phyloP scores from a whole-genome alignment of 2,888 invertebrate species.

The Dicyrtomina minuta region DNA sequence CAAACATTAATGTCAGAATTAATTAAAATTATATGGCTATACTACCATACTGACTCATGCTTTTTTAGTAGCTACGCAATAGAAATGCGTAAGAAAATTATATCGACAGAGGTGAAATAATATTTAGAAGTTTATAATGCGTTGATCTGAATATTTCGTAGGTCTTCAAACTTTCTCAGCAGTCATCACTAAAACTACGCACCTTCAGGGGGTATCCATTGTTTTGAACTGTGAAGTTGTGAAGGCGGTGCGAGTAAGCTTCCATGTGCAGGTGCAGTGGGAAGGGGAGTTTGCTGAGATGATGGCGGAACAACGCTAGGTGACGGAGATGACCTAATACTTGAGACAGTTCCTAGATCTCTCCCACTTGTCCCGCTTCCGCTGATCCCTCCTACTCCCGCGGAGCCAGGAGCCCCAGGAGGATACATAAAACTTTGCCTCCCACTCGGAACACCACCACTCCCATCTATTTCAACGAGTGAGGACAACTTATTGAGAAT shows the following conservation, averaged over 20 bases:
- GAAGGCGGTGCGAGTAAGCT: slow-evolving; percentile 65
- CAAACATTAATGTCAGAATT: too few species aligned
- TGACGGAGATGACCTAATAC: slow-evolving; percentile 45
- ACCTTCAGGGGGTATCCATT: slow-evolving; percentile 53
- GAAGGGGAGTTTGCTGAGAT: slow-evolving; percentile 59
- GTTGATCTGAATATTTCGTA: background rate
- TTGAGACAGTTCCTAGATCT: slow-evolving; percentile 39
- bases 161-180: too few species aligned
- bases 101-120: too few species aligned
- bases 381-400: slow-evolving; percentile 53
- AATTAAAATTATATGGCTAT: too few species aligned
- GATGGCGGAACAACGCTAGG: slow-evolving; percentile 36
- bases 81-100: too few species aligned
- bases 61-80: too few species aligned
- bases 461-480: slow-evolving; percentile 31
- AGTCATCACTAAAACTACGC: background rate
- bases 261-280: slow-evolving; percentile 51
- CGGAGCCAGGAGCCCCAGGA: slow-evolving; percentile 52
- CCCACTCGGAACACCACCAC: slow-evolving; percentile 31
- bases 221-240: slow-evolving; percentile 58
- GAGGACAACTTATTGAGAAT: too few species aligned
- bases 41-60: too few species aligned
- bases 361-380: slow-evolving; percentile 50
- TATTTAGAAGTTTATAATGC: too few species aligned
- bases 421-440: slow-evolving; percentile 53